Evolutionary conservation across 2,113 vertebrate genomes (phyloP).

Genomic region (Atherinomorus stipes): DNA sequence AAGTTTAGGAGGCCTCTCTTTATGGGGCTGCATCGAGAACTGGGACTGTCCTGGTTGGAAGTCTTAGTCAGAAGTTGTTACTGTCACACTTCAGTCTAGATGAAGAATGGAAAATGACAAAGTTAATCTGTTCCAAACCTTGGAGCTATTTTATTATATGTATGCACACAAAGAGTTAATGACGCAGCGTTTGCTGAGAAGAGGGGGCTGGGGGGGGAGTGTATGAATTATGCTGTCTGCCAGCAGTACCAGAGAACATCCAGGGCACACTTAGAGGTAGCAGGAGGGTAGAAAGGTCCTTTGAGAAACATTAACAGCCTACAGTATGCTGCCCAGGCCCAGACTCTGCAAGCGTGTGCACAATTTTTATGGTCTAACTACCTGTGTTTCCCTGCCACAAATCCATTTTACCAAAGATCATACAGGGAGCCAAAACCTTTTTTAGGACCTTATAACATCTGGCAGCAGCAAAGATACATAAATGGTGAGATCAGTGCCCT

Average conservation of each 20-base stretch:
- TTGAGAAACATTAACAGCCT: conserved; percentile 63
- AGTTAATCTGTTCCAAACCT: conserved; percentile 2
- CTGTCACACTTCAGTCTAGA: conserved; percentile 43
- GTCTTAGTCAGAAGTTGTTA: conserved; percentile 38
- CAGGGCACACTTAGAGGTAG: conserved; percentile 17
- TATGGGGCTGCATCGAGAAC: conserved; percentile 49
- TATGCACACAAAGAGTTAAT: conserved; percentile 13
- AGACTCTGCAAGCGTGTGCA: conserved; percentile 47
- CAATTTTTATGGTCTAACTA: conserved; percentile 65
- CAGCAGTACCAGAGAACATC: conserved; percentile 46
- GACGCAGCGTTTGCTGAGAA: conserved; percentile 17
- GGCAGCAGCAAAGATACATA: conserved; percentile 67
- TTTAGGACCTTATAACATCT: conserved; percentile 59
- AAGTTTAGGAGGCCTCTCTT: conserved; percentile 73
- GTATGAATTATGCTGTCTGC: conserved; percentile 29
- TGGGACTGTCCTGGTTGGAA: conserved; percentile 53
- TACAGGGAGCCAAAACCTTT: conserved; percentile 31
- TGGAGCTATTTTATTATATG: conserved; percentile 37
- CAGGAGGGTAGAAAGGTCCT: conserved; percentile 39
- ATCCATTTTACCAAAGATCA: conserved; percentile 53
- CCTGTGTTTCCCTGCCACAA: conserved; percentile 63
- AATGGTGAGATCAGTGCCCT: conserved; percentile 57
- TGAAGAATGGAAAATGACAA: conserved; percentile 40
- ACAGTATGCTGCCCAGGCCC: conserved; percentile 38
- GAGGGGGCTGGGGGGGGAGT: conserved; percentile 10